phyloP scores from a whole-genome alignment of 2,888 invertebrate species.

The Tridacna gigas region DNA sequence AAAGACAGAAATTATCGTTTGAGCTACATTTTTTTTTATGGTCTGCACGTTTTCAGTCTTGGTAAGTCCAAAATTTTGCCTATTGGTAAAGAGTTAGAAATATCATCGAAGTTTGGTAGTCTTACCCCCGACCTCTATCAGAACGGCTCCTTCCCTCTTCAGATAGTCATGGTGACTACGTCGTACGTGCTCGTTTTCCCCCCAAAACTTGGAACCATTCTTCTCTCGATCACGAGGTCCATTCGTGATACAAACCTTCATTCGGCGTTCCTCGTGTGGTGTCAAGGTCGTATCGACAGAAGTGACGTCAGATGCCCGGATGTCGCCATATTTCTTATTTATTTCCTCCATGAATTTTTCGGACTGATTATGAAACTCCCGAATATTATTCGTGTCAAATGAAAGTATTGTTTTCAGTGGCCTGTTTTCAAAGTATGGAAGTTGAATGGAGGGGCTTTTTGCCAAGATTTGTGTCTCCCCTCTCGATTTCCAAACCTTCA shows the following conservation, averaged over 20 bases:
- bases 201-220: constrained; percentile 50
- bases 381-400: not conserved
- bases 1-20: too few relatives aligned
- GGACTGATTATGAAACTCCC: constrained; percentile 19
- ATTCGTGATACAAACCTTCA: constrained; percentile 41
- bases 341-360: constrained; percentile 18
- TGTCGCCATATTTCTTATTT: constrained; percentile 34
- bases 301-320: not conserved
- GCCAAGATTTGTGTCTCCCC: not conserved
- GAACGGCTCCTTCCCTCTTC: constrained; percentile 42
- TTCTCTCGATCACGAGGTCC: constrained; percentile 36
- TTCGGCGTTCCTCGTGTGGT: constrained; percentile 27
- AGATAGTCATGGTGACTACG: constrained; percentile 62
- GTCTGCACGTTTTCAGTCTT: too few relatives aligned
- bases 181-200: constrained; percentile 48
- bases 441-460: not conserved
- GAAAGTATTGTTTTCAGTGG: not conserved
- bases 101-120: not conserved
- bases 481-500: not conserved
- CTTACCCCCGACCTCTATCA: constrained; percentile 66
- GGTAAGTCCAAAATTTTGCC: too few relatives aligned
- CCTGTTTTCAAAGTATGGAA: constrained; percentile 3
- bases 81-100: too few relatives aligned
- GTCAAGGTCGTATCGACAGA: constrained; percentile 33
- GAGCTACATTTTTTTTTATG: too few relatives aligned